Base-by-base conservation (phyloP, 2,888 invertebrate genomes). In the Halictus ligatus region DNA sequence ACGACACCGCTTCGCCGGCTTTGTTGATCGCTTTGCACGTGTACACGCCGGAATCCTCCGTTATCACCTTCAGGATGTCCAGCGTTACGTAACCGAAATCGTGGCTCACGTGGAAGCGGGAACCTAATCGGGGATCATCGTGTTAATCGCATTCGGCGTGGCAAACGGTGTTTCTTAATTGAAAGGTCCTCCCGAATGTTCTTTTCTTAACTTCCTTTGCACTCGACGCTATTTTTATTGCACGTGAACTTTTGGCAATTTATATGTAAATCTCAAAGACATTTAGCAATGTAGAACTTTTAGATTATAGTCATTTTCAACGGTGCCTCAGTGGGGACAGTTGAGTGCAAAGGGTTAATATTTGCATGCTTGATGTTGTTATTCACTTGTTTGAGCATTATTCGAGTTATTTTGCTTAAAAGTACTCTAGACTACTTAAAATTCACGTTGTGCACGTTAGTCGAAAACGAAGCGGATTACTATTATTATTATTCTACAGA, bases 41-140 rank as follows among this genome's bases (percentile, higher is more conserved):
- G 95, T 99, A 99, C 0, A 98, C 96, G 71, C 99, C 99, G 60
- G 98, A 98, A 95, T 99, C 99, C 94, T 98, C 97, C 3, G 98
- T 96, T 46, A 98, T 97, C 5, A 98, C 98, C 40, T 98, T 97
- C 94, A 97, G 97, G 80, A 99, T 98, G 93, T 99, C 99, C 91
- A 99, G 96, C 0, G 99, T 98, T 12, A 99, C 98, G 94, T 98
- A 98, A 46, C 99, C 99, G 94, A 99, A 99, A 94, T 99, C 99
- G 92, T 99, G 98, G 72, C 97, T 98, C 2, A 98, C 98, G 92
- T 98, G 98, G 96, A 99, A 98, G 89, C 99, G 97, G 78, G 98
- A 98, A 93, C 97, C 97, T 97, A 91, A 83, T n/a, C 25, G 50
- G 29, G 10, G 25, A 48, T 29, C 21, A 43, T 76, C 12, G 48